Evolutionary conservation across 2,113 vertebrate species (phyloP).

Genomic region (Aphyosemion australe): DNA sequence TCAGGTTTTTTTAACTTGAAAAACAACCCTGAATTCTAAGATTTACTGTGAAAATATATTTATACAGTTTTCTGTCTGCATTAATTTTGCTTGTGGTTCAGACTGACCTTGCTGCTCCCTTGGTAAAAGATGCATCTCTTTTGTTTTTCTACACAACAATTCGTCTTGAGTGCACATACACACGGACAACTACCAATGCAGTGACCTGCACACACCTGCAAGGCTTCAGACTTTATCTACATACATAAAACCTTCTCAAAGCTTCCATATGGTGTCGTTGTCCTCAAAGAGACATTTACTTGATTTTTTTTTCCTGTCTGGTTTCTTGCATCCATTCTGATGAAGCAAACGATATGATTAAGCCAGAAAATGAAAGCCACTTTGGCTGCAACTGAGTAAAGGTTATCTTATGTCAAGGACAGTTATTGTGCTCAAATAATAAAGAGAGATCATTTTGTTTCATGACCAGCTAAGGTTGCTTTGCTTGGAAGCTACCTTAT

Average conservation of each 20-base stretch:
- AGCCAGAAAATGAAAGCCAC: not conserved
- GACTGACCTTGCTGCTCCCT: constrained; percentile 42
- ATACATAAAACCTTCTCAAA: not conserved
- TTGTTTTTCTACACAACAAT: not conserved
- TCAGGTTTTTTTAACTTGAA: too few relatives aligned
- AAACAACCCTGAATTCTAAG: too few relatives aligned
- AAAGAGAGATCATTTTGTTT: not conserved
- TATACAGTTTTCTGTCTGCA: not conserved
- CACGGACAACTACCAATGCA: not conserved
- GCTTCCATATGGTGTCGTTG: not conserved
- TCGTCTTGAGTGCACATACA: not conserved
- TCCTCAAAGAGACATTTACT: not conserved
- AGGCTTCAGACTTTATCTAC: not conserved
- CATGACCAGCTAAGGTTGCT: not conserved
- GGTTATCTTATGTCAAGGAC: not conserved
- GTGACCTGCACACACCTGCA: not conserved
- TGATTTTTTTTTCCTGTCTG: not conserved
- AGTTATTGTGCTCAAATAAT: not conserved
- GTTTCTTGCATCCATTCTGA: not conserved
- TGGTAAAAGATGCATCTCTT: constrained; percentile 19
- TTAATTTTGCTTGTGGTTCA: constrained; percentile 15
- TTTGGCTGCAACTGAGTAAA: not conserved
- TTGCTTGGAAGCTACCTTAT: not conserved
- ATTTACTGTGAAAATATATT: not conserved
- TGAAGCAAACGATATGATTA: not conserved